A percentile compares a stretch with the other conserved stretches of the same genome.
These are phyloP conservation scores for Patella ulyssiponensis DNA, from an alignment of 2,888 invertebrate species.

Conservation along the genomic window DNA sequence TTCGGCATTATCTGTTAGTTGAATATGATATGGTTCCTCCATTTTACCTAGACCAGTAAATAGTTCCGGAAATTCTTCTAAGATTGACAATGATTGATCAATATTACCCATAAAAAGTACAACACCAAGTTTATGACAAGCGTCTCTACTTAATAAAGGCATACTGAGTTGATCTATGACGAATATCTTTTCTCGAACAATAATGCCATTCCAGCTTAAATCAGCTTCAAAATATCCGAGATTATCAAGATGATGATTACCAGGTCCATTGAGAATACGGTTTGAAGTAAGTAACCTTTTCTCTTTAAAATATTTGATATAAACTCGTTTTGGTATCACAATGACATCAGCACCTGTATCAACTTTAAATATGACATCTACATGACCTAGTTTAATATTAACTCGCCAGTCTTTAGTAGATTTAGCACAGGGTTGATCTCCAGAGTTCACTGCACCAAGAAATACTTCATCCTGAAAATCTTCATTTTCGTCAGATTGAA, in stretches of 20 bases:
- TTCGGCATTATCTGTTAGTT: background rate
- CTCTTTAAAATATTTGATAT: background rate
- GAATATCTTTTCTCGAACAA: background rate
- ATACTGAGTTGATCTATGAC: background rate
- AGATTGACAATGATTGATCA: background rate
- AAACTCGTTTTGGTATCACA: background rate
- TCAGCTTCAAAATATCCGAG: background rate
- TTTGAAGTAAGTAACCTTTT: background rate
- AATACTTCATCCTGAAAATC: background rate
- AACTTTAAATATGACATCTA: constrained; percentile 10
- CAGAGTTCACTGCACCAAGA: background rate
- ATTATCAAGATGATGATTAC: background rate
- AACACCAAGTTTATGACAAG: constrained; percentile 10
- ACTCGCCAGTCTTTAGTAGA: background rate
- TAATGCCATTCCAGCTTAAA: background rate
- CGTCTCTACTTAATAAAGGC: constrained; percentile 11
- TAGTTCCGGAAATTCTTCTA: constrained; percentile 23
- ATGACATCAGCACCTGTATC: constrained; percentile 24
- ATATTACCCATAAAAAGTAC: background rate
- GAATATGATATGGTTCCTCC: background rate
- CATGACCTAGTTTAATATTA: background rate
- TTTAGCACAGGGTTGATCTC: background rate
- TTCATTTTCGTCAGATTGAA: background rate
- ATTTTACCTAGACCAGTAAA: constrained; percentile 23
- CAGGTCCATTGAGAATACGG: constrained; percentile 15